Evolutionary conservation across 2,888 invertebrate genomes (phyloP), one percentile per base, ranked within the genome.

Genomic region (Laothoe populi): DNA sequence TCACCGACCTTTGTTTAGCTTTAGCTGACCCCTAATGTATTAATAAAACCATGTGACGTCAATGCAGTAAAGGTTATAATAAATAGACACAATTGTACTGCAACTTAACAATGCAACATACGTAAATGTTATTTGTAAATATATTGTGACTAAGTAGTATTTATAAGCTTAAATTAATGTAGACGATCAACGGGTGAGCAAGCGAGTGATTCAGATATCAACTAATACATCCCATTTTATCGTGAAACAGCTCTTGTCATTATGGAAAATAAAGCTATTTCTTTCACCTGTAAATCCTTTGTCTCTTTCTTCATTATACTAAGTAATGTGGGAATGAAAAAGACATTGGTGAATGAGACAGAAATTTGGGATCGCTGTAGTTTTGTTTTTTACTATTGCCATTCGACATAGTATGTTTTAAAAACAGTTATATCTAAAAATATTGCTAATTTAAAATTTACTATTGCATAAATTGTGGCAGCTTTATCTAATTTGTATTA

Each of bases 151-250:
- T 53, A 53, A 53, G 35, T 13, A 24, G 48, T 53, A 53, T 53
- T 53, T 53, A 53, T 53, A 53, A 53, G 53, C 19, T 53, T 53
- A 53, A 35, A 31, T 35, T 53, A 53, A 31, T 53, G 5, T 53
- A 19, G 19, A 19, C 31, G 53, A 21, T 53, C 53, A 19, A 31
- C 11, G 53, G 19, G 35, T 35, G 53, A 53, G 35, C 35, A 35
- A 35, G 16, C 61, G 38, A 23, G 57, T 62, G 38, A 62, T 31
- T 62, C 62, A 58, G 58, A 58, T 58, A 42, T 53, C 19, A 16
- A 42, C 42, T n/a, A 13, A 38, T 48, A 26, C 35, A 35, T 35
- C 35, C 16, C 35, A 35, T 35, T 19, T 53, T 31, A 35, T 35
- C 31, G 11, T 10, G 16, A 19, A 19, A 11, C 53, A 53, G 35